Conservation (phyloP, 2,888 invertebrate species). For the Heliconius ethilla region DNA sequence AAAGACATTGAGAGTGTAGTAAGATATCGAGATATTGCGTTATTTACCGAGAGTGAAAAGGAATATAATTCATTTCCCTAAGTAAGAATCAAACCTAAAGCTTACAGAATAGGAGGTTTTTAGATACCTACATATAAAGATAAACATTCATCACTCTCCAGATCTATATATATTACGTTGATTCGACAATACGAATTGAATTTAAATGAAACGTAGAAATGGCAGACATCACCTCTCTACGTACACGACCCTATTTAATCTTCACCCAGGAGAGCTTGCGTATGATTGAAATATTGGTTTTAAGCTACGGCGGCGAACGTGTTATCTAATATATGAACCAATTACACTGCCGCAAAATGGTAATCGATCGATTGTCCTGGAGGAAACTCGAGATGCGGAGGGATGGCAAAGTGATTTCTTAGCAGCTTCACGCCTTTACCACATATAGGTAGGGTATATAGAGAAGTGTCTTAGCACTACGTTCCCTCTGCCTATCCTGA, state of each 20-base stretch:
- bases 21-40: background rate
- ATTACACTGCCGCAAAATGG: background rate
- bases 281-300: conserved; percentile 9
- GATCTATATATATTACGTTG: background rate
- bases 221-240: background rate
- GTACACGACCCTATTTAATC: conserved; percentile 2
- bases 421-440: background rate
- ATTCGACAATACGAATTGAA: background rate
- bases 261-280: conserved; percentile 2
- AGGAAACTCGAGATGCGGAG: background rate
- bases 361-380: background rate
- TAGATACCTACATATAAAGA: too few species aligned
- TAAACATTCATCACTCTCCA: too few species aligned
- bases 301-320: background rate
- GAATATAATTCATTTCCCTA: background rate
- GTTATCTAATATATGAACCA: background rate
- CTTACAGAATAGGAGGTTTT: background rate
- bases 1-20: too few species aligned
- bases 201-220: background rate
- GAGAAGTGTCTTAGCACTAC: too few species aligned
- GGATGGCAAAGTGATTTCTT: background rate
- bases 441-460: background rate
- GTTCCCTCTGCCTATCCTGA: too few species aligned
- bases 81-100: background rate
- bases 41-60: background rate